These are phyloP conservation scores for Cyprinodon diabolis DNA, from an alignment of 2,797 vertebrate species.

Conservation along the genomic window DNA sequence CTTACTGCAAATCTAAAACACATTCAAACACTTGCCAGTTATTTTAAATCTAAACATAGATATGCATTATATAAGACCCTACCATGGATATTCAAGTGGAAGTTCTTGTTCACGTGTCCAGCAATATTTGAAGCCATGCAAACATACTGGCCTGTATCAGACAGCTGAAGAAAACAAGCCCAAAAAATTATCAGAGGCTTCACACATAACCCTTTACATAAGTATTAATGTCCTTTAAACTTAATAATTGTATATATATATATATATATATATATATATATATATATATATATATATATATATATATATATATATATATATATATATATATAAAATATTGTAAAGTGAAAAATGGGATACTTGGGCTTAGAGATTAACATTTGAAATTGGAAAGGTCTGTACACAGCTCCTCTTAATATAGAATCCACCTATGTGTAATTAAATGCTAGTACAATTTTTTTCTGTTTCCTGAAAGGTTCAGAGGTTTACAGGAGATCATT, in stretches of 20 bases:
- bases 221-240: neutral
- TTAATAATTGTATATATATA: neutral
- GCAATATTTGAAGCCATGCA: constrained; percentile 95
- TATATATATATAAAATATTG: neutral
- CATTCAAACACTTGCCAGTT: neutral
- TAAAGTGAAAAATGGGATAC: neutral
- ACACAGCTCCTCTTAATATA: neutral
- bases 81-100: constrained; percentile 95
- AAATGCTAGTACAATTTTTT: neutral
- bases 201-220: neutral
- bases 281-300: neutral
- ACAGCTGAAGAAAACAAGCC: constrained; percentile 81
- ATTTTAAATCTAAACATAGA: neutral
- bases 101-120: constrained; percentile 94
- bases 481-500: neutral
- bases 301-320: neutral
- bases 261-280: neutral
- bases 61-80: constrained; percentile 39
- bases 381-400: neutral
- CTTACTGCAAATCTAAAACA: neutral
- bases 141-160: constrained; percentile 94
- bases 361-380: neutral
- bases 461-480: neutral
- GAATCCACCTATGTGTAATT: neutral
- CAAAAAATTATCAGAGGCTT: accelerated